Base-by-base conservation (phyloP, 1,140 invertebrate genomes). In the Aradophagus sp. region DNA sequence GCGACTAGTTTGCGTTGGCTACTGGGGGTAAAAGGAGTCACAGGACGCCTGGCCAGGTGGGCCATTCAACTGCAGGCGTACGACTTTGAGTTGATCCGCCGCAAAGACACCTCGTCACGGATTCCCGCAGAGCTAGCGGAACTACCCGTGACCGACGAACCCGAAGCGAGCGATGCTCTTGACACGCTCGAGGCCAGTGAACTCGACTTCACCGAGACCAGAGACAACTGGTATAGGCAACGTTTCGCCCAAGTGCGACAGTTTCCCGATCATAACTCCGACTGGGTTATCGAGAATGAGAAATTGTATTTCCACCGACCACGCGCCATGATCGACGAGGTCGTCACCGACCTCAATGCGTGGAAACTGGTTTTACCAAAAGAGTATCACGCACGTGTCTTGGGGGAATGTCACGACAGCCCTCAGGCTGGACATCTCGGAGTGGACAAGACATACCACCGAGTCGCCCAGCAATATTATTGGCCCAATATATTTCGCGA, bases 31-130 rank as follows among this genome's bases (percentile, higher is more conserved):
- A 45, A 29, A n/a, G 41, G n/a, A n/a, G 23, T 12, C 12, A 16
- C 41, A 2, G 82, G 78, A 39, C 35, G 86, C 29, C 50, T 88
- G 11, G 81, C 82, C 0, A 47, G 86, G 20, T 88, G 86, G 87
- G 41, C 59, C 20, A n/a, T 87, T 7, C 23, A 65, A 16, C 41
- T 88, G 2, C 82, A 85, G 66, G 69, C 72, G 6, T 87, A 80
- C 61, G 66, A 83, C 27, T 83, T 85, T 38, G 52, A 80, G 3
- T 69, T 88, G 1, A 44, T 65, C 2, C 81, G 87, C 66, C 70
- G 83, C 35, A 78, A 74, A 16, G 84, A 84, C 2, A 72, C 50
- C 12, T 17, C 69, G 5, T 78, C 85, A 38, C 27, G 56, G 0
- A 79, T 84, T 11, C 76, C 80, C 2, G 81, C 83, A 45, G 73